Evolutionary conservation across 2,797 vertebrate genomes (phyloP), one percentile per base, ranked within the genome.

Genomic region (Borostomias antarcticus): DNA sequence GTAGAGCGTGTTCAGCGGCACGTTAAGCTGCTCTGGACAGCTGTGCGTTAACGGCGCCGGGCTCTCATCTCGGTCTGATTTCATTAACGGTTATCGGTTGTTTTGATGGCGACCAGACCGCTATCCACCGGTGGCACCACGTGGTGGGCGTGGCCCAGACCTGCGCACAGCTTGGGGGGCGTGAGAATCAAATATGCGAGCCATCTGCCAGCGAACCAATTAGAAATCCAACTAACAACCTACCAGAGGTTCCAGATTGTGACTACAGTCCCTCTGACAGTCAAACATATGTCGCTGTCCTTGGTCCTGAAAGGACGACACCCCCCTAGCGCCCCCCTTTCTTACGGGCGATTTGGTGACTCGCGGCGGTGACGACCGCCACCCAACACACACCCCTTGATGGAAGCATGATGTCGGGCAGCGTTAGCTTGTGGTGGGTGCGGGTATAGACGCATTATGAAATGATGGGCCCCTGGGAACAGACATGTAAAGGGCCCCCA

Each of bases 131-230:
- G n/a, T 35, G 19, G 10, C 10, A 5, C 19, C 19, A 4, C 21
- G 30, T 32, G 10, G 8, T 21, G 61, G 58, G 48, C 47, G 8
- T 21, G 61, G 58, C 48, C 47, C 60, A 1, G 63, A 58, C 7
- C 48, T 5, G 2, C 3, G 19, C 50, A 33, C 53, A 64, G 62
- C 50, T 25, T 43, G 50, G 32, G 52, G 59, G 53, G 65, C 33
- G n/a, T 45, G 60, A 33, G 48, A n/a, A 10, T 54, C 48, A 64
- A 69, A 76, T 70, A 56, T 62, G 59, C 28, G 54, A 25, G 54
- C 68, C 74, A 69, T 72, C 69, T 77, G 75, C 43, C 50, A 25
- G 62, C 59, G 45, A 33, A 58, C 30, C 59, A 67, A 59, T 57
- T 47, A 19, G 17, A 23, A 35, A 19, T 21, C n/a, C 2, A 32